Percentiles rank a stretch among this genome's conserved stretches.
These are phyloP conservation scores for Ischnura elegans DNA, from an alignment of 2,888 invertebrate species.

Conservation along the genomic window DNA sequence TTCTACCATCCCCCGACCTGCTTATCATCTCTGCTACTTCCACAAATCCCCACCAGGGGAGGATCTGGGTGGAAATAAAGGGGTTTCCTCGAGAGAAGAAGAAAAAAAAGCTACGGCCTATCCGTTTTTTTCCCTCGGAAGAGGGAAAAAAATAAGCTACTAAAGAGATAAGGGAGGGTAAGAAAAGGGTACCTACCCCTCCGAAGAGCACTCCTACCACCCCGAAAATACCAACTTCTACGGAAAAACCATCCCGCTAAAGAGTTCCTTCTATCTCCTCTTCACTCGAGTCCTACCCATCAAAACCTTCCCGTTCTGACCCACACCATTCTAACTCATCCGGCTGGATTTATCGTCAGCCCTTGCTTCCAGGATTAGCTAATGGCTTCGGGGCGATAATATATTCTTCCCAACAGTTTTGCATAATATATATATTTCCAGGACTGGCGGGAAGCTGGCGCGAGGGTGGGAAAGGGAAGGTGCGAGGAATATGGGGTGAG, in stretches of 20 bases:
- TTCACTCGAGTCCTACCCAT: not conserved
- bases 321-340: slow-evolving; percentile 25
- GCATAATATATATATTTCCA: slow-evolving; percentile 63
- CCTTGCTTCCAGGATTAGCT: slow-evolving; percentile 55
- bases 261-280: not conserved
- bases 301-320: not conserved
- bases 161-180: not conserved
- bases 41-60: slow-evolving; percentile 31
- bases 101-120: not conserved
- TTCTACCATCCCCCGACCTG: not conserved
- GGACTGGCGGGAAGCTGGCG: not conserved
- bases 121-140: not conserved
- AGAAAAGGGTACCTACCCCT: not conserved
- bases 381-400: slow-evolving; percentile 59
- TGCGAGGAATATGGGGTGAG: not conserved
- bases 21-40: slow-evolving; percentile 31
- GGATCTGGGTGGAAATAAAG: not conserved
- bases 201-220: not conserved
- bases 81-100: not conserved
- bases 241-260: too few species aligned
- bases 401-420: slow-evolving; percentile 64
- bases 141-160: not conserved
- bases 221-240: not conserved
- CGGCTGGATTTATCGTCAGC: slow-evolving; percentile 49
- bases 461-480: not conserved